A percentile compares a stretch with the other conserved stretches of the same genome.
Evolutionary conservation across 2,113 vertebrate genomes (phyloP).

Genomic region (Donacobius atricapilla): DNA sequence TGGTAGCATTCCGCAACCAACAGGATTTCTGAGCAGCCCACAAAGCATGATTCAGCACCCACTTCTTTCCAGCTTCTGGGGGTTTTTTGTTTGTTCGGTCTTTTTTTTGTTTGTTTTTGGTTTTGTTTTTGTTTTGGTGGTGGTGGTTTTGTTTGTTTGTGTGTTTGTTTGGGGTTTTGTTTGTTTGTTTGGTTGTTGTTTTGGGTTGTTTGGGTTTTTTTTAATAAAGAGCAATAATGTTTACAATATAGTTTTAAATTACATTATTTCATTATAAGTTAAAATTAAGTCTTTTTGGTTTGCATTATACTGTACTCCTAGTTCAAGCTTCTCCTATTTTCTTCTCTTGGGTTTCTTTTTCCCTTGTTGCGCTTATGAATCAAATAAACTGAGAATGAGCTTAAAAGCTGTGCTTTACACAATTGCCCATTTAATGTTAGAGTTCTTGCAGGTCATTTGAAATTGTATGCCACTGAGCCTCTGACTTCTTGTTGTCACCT

Average conservation of each 20-base stretch:
- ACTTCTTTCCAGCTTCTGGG: not conserved
- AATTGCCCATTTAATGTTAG: not conserved
- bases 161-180: too few relatives aligned
- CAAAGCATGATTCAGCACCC: not conserved
- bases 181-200: too few relatives aligned
- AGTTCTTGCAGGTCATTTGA: not conserved
- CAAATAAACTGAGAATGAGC: not conserved
- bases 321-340: not conserved
- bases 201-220: not conserved
- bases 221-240: not conserved
- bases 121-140: too few relatives aligned
- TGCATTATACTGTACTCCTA: not conserved
- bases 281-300: not conserved
- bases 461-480: not conserved
- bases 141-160: not conserved
- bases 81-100: not conserved
- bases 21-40: not conserved
- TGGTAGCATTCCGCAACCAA: accelerated
- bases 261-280: not conserved
- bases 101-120: not conserved
- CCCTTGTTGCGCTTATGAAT: not conserved
- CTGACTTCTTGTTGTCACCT: not conserved
- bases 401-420: not conserved
- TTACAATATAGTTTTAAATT: not conserved
- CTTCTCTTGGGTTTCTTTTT: not conserved